Evolutionary conservation across 2,797 vertebrate species (phyloP), one percentile per base, ranked within the genome.

Genomic region (Lemur catta): DNA sequence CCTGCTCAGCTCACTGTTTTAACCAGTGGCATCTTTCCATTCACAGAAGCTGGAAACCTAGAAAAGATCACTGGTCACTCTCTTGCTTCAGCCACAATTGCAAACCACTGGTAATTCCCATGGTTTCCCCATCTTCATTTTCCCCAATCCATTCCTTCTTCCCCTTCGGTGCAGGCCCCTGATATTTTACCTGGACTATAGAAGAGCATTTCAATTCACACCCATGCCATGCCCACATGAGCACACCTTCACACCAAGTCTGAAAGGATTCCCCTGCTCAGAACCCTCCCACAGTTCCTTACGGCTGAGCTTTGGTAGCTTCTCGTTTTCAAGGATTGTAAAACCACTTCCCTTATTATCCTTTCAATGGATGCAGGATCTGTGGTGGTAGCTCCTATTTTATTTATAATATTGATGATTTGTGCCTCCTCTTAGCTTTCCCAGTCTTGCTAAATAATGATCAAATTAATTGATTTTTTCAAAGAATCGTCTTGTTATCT

Each of bases 81-180:
- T 28, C n/a, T 33, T 52, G 55, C 22, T 43, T 22, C 61, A 89
- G 35, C 3, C 28, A 80, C 41, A 74, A 1, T 55, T 76, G 48
- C 61, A 82, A 89, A 81, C 41, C n/a, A 33, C 61, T 65, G 22
- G 30, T 20, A 48, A 35, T 41, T 43, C 28, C n/a, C 46, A 38
- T 35, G 38, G 81, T 46, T 71, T 71, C 8, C 28, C 18, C 6
- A n/a, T 0, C 26, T 15, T 61, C 26, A 4, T 43, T 67, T 94
- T 59, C 2, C 50, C 41, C 22, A n/a, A 20, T 35, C 2, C 2
- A 7, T 52, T 80, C 33, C 35, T 69, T 61, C 59, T 20, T 74
- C 28, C 11, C 48, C 2, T 2, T 61, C 7, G 65, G 35, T 0
- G 0, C 12, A 46, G 14, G 26, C 4, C 26, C 26, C 1, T 72